phyloP scores from a whole-genome alignment of 2,113 vertebrate species.

The Physeter macrocephalus region DNA sequence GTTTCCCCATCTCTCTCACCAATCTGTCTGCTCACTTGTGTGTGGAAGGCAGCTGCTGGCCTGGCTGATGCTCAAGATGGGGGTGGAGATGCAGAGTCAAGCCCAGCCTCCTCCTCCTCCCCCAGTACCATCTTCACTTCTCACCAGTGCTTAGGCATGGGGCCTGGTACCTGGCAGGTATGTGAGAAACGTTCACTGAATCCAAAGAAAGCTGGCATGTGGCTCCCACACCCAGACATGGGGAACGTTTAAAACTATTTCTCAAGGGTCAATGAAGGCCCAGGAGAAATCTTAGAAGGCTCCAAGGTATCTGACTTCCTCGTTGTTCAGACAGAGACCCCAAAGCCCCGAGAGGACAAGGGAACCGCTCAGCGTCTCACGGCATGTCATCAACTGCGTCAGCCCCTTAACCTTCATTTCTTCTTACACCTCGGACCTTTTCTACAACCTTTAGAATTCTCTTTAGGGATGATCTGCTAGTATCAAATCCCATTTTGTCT shows the following conservation, averaged over 20 bases:
- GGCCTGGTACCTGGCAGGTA: not conserved
- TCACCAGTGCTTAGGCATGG: accelerated
- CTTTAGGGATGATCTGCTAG: not conserved
- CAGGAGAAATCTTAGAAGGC: not conserved
- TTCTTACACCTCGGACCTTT: not conserved
- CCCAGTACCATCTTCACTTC: not conserved
- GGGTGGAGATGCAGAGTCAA: not conserved
- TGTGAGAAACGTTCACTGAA: not conserved
- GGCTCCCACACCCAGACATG: not conserved
- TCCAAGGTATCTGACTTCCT: not conserved
- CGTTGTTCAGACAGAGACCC: not conserved
- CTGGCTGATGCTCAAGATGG: not conserved
- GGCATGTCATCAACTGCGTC: accelerated
- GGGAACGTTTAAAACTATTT: not conserved
- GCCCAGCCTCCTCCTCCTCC: not conserved
- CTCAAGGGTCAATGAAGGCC: not conserved
- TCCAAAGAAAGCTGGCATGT: not conserved
- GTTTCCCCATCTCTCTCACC: not conserved
- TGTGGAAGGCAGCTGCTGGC: not conserved
- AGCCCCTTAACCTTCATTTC: not conserved
- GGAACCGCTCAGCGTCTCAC: not conserved
- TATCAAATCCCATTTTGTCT: not conserved
- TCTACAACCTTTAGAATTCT: not conserved
- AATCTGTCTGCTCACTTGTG: not conserved
- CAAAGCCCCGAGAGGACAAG: not conserved